Base-by-base conservation (phyloP, 2,797 vertebrate genomes). In the Hemibagrus guttatus region DNA sequence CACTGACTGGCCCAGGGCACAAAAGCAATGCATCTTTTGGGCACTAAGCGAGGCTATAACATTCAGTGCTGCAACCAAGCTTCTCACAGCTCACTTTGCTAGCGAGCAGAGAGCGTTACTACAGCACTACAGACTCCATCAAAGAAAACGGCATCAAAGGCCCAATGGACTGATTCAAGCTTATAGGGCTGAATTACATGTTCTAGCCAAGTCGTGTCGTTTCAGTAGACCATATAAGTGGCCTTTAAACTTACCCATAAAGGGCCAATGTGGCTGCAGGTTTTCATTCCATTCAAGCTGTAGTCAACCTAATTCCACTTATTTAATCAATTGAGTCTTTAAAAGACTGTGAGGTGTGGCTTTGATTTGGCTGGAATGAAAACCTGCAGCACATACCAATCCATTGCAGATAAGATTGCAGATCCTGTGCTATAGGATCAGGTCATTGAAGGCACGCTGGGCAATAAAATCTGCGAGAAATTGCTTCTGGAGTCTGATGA, bases 1-100 rank as follows among this genome's bases (percentile, higher is more conserved):
- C 26, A 81, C 63, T 1, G 4, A 61, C 76, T 59, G 28, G 31
- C 79, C 49, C 56, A 63, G 59, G 26, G 8, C 58, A 81, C 59
- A 63, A 23, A 23, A 42, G 26, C 59, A 81, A 39, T 81, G 59
- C 79, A 64, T 81, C 59, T 64, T 81, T 81, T 19, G 39, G 39
- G 35, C 59, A 64, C 16, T 19, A 14, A 64, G 79, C 26, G 28
- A 61, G 16, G 13, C 56, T 78, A 58, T 58, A 58, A 79, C 76
- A 59, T 79, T 79, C 59, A 49, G 5, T n/a, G 23, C 7, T 81
- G 39, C 79, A 61, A 42, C 58, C 35, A 63, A 49, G 13, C 16
- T 46, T 49, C 59, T 49, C 39, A 81, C 26, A 26, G 42, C 59
- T 81, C 79, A 63, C 59, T 63, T 63, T 17, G 59, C 59, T n/a